Percentiles rank a stretch among this genome's conserved stretches.
Conservation (phyloP, 2,113 vertebrate genomes). For the Hippocampus comes region DNA sequence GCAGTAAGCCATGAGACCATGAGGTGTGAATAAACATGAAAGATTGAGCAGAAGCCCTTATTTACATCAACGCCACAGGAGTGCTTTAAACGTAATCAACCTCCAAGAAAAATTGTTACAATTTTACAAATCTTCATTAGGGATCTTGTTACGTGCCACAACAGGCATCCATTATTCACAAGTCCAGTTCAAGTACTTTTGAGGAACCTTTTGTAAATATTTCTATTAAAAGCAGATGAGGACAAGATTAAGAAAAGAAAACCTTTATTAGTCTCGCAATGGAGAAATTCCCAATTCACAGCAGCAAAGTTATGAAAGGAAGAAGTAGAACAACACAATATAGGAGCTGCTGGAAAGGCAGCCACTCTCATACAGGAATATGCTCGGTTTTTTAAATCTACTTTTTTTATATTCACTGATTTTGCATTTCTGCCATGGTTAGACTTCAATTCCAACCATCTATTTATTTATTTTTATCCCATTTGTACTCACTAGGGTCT, state of each 20-base stretch:
- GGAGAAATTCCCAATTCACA: too few species aligned
- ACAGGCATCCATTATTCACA: neutral
- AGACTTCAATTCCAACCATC: too few species aligned
- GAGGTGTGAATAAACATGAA: conserved; percentile 4
- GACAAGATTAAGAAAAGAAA: too few species aligned
- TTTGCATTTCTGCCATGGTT: neutral
- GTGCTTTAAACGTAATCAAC: neutral
- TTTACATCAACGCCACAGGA: neutral
- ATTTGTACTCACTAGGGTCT: neutral
- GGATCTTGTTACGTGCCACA: neutral
- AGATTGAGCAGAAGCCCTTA: neutral
- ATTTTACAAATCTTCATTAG: neutral
- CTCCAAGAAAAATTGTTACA: neutral
- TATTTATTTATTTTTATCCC: neutral
- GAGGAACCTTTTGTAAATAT: neutral
- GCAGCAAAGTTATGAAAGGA: too few species aligned
- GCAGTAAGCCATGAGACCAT: neutral
- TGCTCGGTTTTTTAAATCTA: neutral
- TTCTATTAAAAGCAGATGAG: neutral
- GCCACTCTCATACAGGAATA: neutral
- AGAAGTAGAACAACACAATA: too few species aligned
- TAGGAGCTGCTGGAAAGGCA: too few species aligned
- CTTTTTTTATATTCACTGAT: neutral
- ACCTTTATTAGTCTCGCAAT: too few species aligned
- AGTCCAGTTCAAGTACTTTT: neutral